Evolutionary conservation across 2,113 vertebrate genomes (phyloP).

Genomic region (Lampris incognitus): DNA sequence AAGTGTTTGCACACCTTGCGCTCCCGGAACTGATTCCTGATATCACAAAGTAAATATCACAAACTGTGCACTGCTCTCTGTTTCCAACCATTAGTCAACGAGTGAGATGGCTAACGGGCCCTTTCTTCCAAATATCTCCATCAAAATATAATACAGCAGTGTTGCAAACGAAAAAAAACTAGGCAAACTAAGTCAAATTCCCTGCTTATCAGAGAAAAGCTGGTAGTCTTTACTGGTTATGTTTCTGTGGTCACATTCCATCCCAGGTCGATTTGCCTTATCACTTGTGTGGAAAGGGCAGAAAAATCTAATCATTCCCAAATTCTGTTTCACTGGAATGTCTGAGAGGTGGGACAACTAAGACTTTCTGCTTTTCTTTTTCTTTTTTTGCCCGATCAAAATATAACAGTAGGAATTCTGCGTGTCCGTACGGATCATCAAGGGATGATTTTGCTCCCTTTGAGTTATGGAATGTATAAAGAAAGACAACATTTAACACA

Average conservation of each 20-base stretch:
- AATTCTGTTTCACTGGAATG: neutral
- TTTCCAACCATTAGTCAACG: neutral
- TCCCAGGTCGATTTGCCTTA: neutral
- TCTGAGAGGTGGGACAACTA: no score
- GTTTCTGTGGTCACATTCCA: conserved; percentile 20
- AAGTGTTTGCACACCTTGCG: conserved; percentile 14
- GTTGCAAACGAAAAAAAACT: neutral
- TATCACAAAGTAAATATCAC: conserved; percentile 42
- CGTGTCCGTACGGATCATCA: no score
- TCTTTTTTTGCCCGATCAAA: no score
- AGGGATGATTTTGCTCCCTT: no score
- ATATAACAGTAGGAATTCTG: no score
- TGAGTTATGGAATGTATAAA: no score
- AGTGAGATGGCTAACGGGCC: neutral
- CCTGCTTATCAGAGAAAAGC: conserved; percentile 1
- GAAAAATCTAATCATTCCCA: neutral
- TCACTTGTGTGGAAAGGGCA: neutral
- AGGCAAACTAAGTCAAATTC: neutral
- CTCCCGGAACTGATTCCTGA: neutral
- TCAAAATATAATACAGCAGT: neutral
- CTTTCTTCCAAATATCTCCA: neutral
- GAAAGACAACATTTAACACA: neutral
- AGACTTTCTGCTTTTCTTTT: neutral
- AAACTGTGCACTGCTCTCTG: conserved; percentile 22
- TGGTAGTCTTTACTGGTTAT: neutral